A percentile compares a stretch with the other conserved stretches of the same genome.
Conservation (phyloP, 2,113 vertebrate species). For the Struthio camelus region DNA sequence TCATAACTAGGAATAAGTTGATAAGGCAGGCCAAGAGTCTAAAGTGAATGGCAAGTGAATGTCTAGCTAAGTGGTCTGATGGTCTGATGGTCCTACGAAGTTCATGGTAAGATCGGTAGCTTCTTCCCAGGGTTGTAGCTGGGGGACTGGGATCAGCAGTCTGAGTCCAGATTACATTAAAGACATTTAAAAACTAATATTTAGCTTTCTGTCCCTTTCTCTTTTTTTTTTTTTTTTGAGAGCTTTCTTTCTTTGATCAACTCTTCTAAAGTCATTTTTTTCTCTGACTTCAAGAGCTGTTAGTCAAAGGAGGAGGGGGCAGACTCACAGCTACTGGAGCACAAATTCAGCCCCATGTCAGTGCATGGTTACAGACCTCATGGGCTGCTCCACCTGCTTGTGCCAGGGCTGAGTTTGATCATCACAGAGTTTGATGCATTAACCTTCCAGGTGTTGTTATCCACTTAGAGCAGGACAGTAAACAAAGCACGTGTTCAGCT, state of each 20-base stretch:
- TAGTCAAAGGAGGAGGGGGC: not conserved
- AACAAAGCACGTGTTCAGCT: not conserved
- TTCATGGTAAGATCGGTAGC: not conserved
- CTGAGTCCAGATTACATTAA: not conserved
- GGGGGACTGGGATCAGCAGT: not conserved
- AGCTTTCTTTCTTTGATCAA: not conserved
- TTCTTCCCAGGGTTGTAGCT: not conserved
- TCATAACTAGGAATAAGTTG: not conserved
- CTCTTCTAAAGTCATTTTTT: not conserved
- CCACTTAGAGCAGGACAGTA: not conserved
- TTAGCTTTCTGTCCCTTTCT: not conserved
- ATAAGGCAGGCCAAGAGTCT: not conserved
- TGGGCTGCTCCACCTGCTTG: not conserved
- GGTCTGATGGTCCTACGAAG: not conserved
- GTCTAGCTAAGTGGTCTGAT: not conserved
- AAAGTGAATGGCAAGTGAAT: not conserved
- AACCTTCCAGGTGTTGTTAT: not conserved
- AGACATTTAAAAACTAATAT: not conserved
- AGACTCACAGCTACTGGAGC: not conserved
- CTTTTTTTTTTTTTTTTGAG: not conserved
- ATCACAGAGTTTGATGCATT: not conserved
- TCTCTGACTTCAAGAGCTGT: not conserved
- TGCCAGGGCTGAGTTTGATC: not conserved
- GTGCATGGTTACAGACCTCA: not conserved
- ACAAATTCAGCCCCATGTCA: not conserved